phyloP scores from a whole-genome alignment of 2,888 invertebrate species.

The Tillus elongatus region DNA sequence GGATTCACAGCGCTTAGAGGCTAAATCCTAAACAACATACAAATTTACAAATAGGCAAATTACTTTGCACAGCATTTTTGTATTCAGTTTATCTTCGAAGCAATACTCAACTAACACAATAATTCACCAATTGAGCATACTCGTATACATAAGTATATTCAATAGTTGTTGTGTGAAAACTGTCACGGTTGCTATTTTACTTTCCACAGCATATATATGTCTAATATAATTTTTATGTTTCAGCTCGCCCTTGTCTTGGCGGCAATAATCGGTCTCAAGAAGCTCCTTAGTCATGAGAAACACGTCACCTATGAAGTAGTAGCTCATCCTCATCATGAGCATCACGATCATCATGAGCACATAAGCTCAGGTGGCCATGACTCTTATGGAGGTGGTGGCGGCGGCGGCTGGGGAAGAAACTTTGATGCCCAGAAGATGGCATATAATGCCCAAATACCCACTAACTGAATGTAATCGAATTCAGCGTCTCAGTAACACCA shows the following conservation, averaged over 20 bases:
- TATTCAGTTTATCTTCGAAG: no score
- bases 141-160: no score
- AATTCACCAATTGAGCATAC: no score
- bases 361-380: constrained; percentile 37
- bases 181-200: no score
- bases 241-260: constrained; percentile 68
- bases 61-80: no score
- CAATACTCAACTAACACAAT: no score
- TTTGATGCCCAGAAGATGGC: constrained; percentile 48
- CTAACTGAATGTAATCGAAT: constrained; percentile 24
- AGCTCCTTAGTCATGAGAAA: constrained; percentile 65
- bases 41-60: no score
- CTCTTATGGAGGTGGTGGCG: constrained; percentile 33
- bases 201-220: no score
- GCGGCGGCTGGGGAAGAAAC: constrained; percentile 54
- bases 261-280: constrained; percentile 73
- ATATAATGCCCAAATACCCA: constrained; percentile 51
- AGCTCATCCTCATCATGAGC: constrained; percentile 59
- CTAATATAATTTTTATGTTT: no score
- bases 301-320: constrained; percentile 70
- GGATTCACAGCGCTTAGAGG: no score
- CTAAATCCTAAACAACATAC: no score
- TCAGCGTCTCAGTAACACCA: constrained; percentile 25
- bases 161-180: no score
- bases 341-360: constrained; percentile 45